Conservation (phyloP, 53 echinoderm and acorn worm genomes). For the Holothuria leucospilota region DNA sequence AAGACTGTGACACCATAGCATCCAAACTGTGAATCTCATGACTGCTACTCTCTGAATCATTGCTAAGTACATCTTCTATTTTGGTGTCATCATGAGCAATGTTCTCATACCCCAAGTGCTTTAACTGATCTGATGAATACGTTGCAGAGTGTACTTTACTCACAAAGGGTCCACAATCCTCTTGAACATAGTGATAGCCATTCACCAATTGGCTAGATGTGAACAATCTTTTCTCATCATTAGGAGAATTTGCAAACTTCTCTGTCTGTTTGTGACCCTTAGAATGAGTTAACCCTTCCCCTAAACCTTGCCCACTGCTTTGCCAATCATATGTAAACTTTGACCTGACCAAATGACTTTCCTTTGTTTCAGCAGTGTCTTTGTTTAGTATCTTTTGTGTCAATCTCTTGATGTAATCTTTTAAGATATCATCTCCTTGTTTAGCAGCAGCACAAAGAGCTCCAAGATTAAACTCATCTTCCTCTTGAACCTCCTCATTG, state of each 20-base stretch:
- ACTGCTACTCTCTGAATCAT: background rate
- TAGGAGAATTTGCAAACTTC: slow-evolving; percentile 12
- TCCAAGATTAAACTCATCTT: slow-evolving; percentile 77
- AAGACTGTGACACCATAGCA: too few species aligned
- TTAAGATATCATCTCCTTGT: slow-evolving; percentile 85
- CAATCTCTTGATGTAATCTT: slow-evolving; percentile 78
- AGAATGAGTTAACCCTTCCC: too few species aligned
- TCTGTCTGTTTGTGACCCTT: background rate
- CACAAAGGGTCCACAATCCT: background rate
- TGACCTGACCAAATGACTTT: background rate
- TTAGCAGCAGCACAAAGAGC: slow-evolving; percentile 84
- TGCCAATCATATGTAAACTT: too few species aligned
- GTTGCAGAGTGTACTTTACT: background rate
- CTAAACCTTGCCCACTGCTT: too few species aligned
- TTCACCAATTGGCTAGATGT: too few species aligned
- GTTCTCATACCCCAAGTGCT: background rate
- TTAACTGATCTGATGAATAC: background rate
- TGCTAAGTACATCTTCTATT: background rate
- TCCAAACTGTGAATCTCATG: too few species aligned
- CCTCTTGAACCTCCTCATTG: slow-evolving; percentile 17
- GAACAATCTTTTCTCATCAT: background rate
- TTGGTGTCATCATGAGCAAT: background rate
- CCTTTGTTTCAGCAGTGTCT: background rate
- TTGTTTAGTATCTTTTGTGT: slow-evolving; percentile 60
- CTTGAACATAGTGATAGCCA: background rate